A percentile compares a stretch with the other conserved stretches of the same genome.
Evolutionary conservation across 2,888 invertebrate genomes (phyloP).

Genomic region (Saturnia pavonia): DNA sequence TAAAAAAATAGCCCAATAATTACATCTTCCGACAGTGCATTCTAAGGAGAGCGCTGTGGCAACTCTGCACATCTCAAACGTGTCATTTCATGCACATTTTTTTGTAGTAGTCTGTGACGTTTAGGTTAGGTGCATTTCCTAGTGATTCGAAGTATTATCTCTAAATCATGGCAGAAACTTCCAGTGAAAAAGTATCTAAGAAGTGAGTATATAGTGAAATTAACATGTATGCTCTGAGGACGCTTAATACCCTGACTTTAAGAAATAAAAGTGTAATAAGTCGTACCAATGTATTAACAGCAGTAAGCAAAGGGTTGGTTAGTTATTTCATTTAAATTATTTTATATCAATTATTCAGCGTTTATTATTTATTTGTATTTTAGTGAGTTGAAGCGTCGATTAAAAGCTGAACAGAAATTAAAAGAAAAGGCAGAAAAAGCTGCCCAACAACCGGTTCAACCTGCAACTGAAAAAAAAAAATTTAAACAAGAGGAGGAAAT

Average conservation of each 20-base stretch:
- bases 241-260: conserved; percentile 40
- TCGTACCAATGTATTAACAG: conserved; percentile 52
- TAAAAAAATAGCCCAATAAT: no score
- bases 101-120: not conserved
- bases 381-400: conserved; percentile 96
- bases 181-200: conserved; percentile 84
- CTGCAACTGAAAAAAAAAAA: conserved; percentile 59
- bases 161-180: conserved; percentile 79
- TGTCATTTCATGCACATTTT: conserved; percentile 13
- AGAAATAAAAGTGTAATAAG: conserved; percentile 49
- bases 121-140: conserved; percentile 31
- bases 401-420: conserved; percentile 96
- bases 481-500: conserved; percentile 86
- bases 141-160: conserved; percentile 14
- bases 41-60: no score
- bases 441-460: conserved; percentile 69
- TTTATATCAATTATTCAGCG: conserved; percentile 36
- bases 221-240: conserved; percentile 57
- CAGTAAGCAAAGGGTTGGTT: conserved; percentile 70
- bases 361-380: conserved; percentile 48
- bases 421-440: conserved; percentile 93
- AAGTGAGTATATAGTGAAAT: conserved; percentile 82
- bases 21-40: no score
- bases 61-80: conserved; percentile 13
- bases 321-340: conserved; percentile 28